A percentile compares a stretch with the other conserved stretches of the same genome.
phyloP scores from a whole-genome alignment of 2,888 invertebrate species.

The Agelastica alni region DNA sequence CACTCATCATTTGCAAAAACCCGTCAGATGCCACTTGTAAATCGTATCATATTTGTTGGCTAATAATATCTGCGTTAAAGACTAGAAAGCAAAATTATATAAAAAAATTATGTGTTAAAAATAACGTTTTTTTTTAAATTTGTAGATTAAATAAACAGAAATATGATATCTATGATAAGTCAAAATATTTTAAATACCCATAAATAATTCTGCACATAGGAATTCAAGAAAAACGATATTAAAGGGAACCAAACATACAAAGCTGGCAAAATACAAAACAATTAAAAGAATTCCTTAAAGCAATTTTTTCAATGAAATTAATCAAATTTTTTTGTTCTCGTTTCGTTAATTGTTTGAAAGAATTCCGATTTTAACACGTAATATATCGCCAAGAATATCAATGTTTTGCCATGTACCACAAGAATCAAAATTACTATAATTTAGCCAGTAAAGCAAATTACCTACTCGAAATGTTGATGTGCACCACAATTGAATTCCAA shows the following conservation, averaged over 20 bases:
- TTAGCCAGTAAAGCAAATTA: constrained; percentile 6
- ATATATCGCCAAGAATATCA: constrained; percentile 3
- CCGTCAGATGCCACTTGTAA: no score
- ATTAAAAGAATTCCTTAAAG: not conserved
- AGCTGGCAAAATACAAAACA: not conserved
- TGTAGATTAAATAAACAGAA: no score
- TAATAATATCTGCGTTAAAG: no score
- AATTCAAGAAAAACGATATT: not conserved
- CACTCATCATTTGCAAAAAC: no score
- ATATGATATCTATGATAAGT: no score
- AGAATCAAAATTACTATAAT: constrained; percentile 8
- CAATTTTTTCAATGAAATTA: no score
- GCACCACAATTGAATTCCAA: no score
- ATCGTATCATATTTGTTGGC: no score
- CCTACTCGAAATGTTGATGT: constrained; percentile 15
- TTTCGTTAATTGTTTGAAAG: constrained; percentile 12
- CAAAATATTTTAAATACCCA: not conserved
- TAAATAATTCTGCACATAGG: not conserved
- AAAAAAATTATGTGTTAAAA: no score
- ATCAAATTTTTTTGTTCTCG: no score
- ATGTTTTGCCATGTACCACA: constrained; percentile 13
- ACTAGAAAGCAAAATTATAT: no score
- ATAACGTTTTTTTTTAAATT: no score
- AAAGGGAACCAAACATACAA: not conserved
- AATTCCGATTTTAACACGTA: not conserved